Base-by-base conservation (phyloP, 2,113 vertebrate genomes). In the Reinhardtius hippoglossoides region DNA sequence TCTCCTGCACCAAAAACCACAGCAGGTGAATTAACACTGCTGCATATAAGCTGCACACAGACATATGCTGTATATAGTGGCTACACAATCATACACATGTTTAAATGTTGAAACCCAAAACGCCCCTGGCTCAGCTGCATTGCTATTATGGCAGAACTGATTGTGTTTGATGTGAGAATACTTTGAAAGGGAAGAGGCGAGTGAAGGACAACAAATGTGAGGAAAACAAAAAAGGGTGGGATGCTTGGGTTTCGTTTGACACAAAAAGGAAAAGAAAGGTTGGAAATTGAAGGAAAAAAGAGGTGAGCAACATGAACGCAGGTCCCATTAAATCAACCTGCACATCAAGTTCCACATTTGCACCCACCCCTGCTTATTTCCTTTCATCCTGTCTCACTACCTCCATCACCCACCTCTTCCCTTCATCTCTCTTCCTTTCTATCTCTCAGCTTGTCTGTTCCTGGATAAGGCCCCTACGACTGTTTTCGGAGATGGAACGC, bases 321-420 rank as follows among this genome's bases (percentile, higher is more conserved):
- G 50, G 56, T 68, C 46, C 62, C 68, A 59, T 76, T 40, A 78
- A 87, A 83, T 82, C 79, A 85, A 66, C 59, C 66, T 48, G 54
- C 74, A 85, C 59, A 31, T 62, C 67, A 73, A 27, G 63, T 63
- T 67, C 35, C 55, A 68, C 40, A 31, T 78, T 69, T 60, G 46
- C 66, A 55, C 71, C 82, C 75, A 62, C 74, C 71, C 74, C 62
- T 37, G 1, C 64, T 58, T 72, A 26, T 77, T 82, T 68, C 23
- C 76, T 85, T 82, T 85, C 77, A 84, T 84, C 56, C 46, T 6
- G 12, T 77, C 78, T 74, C 58, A 27, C 73, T 56, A 67, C 52
- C 76, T 67, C 75, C 65, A 72, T 87, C 67, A 60, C 65, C 74
- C 71, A 60, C 72, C 70, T 78, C 67, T 70, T 71, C 74, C 80